phyloP scores from a whole-genome alignment of 2,113 vertebrate species.

The Dicerorhinus sumatrensis region DNA sequence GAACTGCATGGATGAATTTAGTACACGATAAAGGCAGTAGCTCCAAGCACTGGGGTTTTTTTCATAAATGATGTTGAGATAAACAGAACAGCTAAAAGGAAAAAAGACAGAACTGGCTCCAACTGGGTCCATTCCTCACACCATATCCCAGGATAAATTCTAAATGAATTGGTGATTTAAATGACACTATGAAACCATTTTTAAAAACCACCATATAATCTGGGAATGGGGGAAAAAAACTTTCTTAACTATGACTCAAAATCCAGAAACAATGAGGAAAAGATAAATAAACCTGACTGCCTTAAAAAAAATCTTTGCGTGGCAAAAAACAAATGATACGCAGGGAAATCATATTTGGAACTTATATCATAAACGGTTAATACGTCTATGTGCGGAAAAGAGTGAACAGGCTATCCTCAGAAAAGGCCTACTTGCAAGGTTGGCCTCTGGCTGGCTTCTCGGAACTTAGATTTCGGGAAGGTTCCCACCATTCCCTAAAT shows the following conservation, averaged over 20 bases:
- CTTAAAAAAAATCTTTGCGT: not conserved
- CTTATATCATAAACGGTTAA: too few species aligned
- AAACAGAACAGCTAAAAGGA: not conserved
- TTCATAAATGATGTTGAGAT: not conserved
- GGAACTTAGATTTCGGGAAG: not conserved
- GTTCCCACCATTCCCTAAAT: not conserved
- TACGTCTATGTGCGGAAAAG: not conserved
- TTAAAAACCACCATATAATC: not conserved
- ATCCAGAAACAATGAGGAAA: not conserved
- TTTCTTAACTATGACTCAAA: not conserved
- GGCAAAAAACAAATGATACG: conserved; percentile 1
- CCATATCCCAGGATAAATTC: not conserved
- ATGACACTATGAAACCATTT: not conserved
- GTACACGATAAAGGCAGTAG: not conserved
- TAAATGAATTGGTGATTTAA: not conserved
- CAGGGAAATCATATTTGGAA: not conserved
- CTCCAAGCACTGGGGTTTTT: not conserved
- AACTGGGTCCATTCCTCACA: not conserved
- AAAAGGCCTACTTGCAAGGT: not conserved
- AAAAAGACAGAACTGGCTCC: not conserved
- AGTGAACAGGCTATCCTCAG: too few species aligned
- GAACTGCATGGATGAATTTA: not conserved
- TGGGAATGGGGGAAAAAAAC: not conserved
- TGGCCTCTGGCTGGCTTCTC: not conserved
- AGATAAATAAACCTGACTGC: not conserved